phyloP scores from a whole-genome alignment of 2,888 invertebrate species.

The Xanthorhoe designata region DNA sequence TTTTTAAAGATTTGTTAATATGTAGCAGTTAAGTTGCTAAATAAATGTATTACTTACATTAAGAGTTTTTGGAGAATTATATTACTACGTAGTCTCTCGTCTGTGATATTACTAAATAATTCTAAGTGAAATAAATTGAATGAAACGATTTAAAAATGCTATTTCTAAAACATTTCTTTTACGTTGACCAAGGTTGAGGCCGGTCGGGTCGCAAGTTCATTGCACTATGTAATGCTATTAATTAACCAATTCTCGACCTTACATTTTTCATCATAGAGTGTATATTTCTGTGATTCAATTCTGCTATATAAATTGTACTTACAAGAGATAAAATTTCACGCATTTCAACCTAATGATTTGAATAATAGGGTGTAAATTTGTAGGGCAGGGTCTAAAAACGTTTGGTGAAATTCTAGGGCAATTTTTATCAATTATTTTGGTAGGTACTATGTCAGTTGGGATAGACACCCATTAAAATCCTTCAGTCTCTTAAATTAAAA shows the following conservation, averaged over 20 bases:
- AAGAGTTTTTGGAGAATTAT: too few relatives aligned
- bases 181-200: conserved; percentile 15
- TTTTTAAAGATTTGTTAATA: too few relatives aligned
- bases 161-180: conserved; percentile 7
- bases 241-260: background rate
- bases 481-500: background rate
- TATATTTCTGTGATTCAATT: background rate
- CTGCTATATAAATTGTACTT: background rate
- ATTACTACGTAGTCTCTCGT: too few relatives aligned
- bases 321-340: conserved; percentile 8
- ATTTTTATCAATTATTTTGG: conserved; percentile 1
- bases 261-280: background rate
- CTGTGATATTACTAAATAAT: background rate
- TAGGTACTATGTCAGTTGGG: background rate
- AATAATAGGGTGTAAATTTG: conserved; percentile 12
- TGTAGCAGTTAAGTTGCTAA: too few relatives aligned
- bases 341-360: conserved; percentile 4
- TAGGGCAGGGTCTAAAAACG: background rate
- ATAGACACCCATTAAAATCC: background rate
- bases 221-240: conserved; percentile 6
- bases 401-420: background rate
- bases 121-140: background rate
- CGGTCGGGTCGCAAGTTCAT: conserved; percentile 6
- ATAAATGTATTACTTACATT: too few relatives aligned
- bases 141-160: background rate